A percentile compares a stretch with the other conserved stretches of the same genome.
These are phyloP conservation scores for Parapsyche elsis DNA, from an alignment of 1,140 invertebrate genomes.

Conservation along the genomic window DNA sequence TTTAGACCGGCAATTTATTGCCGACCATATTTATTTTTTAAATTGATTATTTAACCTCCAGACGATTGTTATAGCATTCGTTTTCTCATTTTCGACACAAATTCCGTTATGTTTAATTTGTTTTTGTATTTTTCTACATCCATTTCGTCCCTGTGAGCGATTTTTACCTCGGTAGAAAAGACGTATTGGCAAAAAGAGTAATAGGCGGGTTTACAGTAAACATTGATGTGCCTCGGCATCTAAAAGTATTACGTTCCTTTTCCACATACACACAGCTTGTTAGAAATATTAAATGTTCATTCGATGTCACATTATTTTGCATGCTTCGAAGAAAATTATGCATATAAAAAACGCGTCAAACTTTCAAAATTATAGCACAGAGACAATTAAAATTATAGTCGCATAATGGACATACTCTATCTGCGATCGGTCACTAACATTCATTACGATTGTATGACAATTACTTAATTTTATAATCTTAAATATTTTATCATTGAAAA, in stretches of 20 bases:
- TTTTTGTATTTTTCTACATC: not conserved
- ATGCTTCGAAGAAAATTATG: no score
- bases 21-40: conserved; percentile 13
- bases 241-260: not conserved
- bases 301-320: no score
- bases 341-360: no score
- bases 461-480: no score
- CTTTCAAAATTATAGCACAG: no score
- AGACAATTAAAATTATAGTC: no score
- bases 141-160: not conserved
- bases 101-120: not conserved
- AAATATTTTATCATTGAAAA: no score
- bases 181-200: conserved; percentile 27
- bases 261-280: not conserved
- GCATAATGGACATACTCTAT: no score
- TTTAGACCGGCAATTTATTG: conserved; percentile 22
- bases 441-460: no score
- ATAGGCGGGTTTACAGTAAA: conserved; percentile 28
- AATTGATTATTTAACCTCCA: conserved; percentile 29
- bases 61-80: not conserved
- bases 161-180: conserved; percentile 22
- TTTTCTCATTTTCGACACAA: not conserved
- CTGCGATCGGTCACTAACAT: no score
- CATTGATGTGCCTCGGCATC: conserved; percentile 24
- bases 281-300: no score